Evolutionary conservation across 2,888 invertebrate genomes (phyloP).

Genomic region (Ecdyonurus torrentis): DNA sequence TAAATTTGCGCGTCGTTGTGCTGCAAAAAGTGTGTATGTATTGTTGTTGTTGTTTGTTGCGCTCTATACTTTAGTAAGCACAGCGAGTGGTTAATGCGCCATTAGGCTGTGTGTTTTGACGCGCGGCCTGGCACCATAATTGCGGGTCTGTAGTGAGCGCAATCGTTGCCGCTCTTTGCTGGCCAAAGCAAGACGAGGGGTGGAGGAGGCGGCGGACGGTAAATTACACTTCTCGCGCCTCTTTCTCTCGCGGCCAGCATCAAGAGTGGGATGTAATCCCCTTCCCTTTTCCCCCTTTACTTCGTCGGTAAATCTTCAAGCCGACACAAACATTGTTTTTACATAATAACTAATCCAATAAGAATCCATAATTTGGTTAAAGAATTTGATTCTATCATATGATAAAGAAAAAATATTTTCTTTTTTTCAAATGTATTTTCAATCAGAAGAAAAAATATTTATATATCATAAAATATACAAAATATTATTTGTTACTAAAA

Average conservation of each 20-base stretch:
- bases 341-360: background rate
- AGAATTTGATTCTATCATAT: background rate
- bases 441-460: background rate
- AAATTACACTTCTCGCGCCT: background rate
- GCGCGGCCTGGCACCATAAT: constrained; percentile 1
- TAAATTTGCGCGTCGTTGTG: background rate
- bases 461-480: background rate
- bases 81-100: constrained; percentile 2
- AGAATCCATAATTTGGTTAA: background rate
- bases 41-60: background rate
- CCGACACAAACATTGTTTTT: background rate
- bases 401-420: background rate
- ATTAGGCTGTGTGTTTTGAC: constrained; percentile 2
- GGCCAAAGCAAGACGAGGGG: no score
- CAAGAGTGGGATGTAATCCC: background rate
- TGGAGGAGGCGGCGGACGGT: background rate
- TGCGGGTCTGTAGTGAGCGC: background rate
- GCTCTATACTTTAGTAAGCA: constrained; percentile 2
- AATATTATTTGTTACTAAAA: background rate
- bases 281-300: background rate
- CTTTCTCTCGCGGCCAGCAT: background rate
- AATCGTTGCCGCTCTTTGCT: background rate
- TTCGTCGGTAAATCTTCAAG: background rate
- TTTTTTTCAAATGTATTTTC: background rate
- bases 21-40: background rate